Conservation (phyloP, 2,113 vertebrate genomes). For the Charina bottae region DNA sequence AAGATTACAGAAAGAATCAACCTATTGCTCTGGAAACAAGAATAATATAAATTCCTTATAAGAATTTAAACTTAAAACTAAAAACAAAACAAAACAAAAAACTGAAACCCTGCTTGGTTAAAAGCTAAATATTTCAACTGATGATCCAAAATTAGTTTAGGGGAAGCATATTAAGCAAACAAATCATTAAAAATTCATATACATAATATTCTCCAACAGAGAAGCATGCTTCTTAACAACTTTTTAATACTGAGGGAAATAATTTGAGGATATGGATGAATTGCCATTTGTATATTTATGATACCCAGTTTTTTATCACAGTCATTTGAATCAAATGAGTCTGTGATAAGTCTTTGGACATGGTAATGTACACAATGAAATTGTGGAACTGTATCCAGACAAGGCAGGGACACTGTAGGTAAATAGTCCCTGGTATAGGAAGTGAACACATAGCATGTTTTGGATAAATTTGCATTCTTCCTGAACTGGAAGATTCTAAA, state of each 20-base stretch:
- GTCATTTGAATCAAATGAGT: not conserved
- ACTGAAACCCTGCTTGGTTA: not conserved
- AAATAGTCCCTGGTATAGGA: not conserved
- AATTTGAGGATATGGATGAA: not conserved
- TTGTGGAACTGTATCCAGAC: not conserved
- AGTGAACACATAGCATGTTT: not conserved
- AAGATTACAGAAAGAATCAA: not conserved
- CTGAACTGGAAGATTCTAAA: not conserved
- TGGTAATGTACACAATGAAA: not conserved
- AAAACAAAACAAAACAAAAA: not conserved
- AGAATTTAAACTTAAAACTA: not conserved
- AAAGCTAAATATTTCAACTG: not conserved
- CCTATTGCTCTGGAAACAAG: not conserved
- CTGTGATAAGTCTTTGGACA: not conserved
- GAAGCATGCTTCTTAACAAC: too few relatives aligned
- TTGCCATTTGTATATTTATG: not conserved
- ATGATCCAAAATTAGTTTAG: conserved; percentile 7
- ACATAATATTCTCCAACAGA: not conserved
- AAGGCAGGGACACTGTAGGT: not conserved
- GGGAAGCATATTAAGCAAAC: not conserved
- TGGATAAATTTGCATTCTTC: not conserved
- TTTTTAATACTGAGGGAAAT: not conserved
- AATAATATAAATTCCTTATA: not conserved
- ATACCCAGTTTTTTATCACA: not conserved
- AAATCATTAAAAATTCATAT: not conserved